phyloP scores from a whole-genome alignment of 2,113 vertebrate genomes.

The Malurus cyaneus region DNA sequence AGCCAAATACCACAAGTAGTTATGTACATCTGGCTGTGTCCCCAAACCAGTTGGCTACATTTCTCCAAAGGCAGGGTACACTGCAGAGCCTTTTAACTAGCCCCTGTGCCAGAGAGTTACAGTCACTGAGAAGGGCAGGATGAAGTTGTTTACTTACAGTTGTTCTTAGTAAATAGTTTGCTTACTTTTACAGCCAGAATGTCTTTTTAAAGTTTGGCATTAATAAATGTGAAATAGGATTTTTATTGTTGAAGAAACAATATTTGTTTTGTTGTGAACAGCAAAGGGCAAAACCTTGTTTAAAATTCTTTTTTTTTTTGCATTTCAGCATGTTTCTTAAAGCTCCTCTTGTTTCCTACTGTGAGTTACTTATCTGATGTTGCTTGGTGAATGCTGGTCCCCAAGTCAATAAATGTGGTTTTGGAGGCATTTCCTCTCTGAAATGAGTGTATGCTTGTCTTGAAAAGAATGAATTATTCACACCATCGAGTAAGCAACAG shows the following conservation, averaged over 20 bases:
- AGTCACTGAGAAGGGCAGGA: not conserved
- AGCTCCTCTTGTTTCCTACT: not conserved
- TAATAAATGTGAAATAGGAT: not conserved
- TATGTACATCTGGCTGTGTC: slow-evolving; percentile 1
- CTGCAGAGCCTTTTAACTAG: not conserved
- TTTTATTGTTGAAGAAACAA: not conserved
- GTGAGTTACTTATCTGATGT: not conserved
- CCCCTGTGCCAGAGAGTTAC: not conserved
- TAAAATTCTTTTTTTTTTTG: not conserved
- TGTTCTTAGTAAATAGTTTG: not conserved
- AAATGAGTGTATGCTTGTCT: not conserved
- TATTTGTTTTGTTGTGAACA: not conserved
- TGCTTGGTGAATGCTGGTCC: slow-evolving; percentile 1
- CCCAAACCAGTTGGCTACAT: not conserved
- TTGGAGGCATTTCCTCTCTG: slow-evolving; percentile 41
- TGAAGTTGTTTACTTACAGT: not conserved
- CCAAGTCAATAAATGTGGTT: slow-evolving; percentile 51
- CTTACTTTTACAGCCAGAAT: not conserved
- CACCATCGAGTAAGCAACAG: not conserved
- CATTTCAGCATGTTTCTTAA: not conserved
- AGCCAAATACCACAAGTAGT: slow-evolving; percentile 11
- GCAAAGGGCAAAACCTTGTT: not conserved
- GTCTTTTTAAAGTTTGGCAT: not conserved
- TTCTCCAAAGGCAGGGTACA: not conserved
- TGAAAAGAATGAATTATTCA: slow-evolving; percentile 59